Percentiles rank a stretch among this genome's conserved stretches.
phyloP scores from a whole-genome alignment of 2,888 invertebrate species.

The Ptilodon capucinus region DNA sequence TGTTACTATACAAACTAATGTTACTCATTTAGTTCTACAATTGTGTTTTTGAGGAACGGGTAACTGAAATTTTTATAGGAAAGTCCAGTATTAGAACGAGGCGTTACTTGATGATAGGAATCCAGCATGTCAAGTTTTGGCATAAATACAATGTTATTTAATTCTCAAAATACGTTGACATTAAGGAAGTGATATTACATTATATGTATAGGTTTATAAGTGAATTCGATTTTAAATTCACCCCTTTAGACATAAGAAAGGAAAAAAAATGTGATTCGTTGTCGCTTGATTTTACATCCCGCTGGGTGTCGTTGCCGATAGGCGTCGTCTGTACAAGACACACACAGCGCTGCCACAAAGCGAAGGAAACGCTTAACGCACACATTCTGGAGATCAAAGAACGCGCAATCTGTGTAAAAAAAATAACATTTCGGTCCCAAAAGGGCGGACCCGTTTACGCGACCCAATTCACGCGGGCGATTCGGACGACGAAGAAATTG shows the following conservation, averaged over 20 bases:
- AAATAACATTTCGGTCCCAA: conserved; percentile 81
- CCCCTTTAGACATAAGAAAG: conserved; percentile 24
- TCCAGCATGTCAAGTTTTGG: conserved; percentile 19
- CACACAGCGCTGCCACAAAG: conserved; percentile 71
- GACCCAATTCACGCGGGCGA: conserved; percentile 81
- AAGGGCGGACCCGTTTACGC: conserved; percentile 82
- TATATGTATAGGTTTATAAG: background rate
- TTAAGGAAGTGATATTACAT: background rate
- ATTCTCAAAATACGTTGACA: background rate
- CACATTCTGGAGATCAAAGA: conserved; percentile 81
- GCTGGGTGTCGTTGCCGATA: conserved; percentile 68
- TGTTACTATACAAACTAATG: too few species aligned
- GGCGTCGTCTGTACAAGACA: conserved; percentile 58
- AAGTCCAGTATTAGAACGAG: too few species aligned
- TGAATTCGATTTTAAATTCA: conserved; percentile 13
- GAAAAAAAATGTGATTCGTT: conserved; percentile 60
- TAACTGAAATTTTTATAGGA: too few species aligned
- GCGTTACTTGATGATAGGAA: too few species aligned
- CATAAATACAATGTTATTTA: background rate
- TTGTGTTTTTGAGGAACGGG: too few species aligned
- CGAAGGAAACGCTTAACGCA: conserved; percentile 79
- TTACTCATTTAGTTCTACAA: too few species aligned
- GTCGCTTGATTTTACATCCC: conserved; percentile 71
- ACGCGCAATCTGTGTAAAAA: conserved; percentile 81
- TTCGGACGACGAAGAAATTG: conserved; percentile 78